Base-by-base conservation (phyloP, 2,888 invertebrate genomes). In the Apamea monoglypha region DNA sequence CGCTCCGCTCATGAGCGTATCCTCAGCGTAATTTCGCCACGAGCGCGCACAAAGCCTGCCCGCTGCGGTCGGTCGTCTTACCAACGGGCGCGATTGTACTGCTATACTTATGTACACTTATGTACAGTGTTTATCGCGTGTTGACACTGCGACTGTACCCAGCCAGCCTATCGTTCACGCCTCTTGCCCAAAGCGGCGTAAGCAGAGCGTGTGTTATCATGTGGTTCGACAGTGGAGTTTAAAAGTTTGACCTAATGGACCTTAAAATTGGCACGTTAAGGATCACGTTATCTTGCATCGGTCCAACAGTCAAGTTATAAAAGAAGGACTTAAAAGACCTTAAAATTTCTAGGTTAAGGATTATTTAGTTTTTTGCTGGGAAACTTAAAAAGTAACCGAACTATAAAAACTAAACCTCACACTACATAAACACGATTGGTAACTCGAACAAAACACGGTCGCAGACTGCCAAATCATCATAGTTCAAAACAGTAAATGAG, bases 41-140 rank as follows among this genome's bases (percentile, higher is more conserved):
- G 93, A 94, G 94, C 94, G 90, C 92, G 94, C 94, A 96, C 96
- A 96, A 96, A 96, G 96, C 96, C 95, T 93, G 95, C 94, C 94
- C 96, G 94, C 94, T 95, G 96, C 95, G 96, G 96, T 95, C 94
- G 94, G 94, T 92, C 96, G 96, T 96, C 96, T 96, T 96, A 95
- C 95, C 94, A 90, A 90, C 89, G 91, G 92, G 91, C 93, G 92
- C 94, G 95, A 94, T 94, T 94, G 95, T 94, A 93, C 93, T 83
- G 73, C 78, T 78, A 84, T 78, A 87, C 87, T 82, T 90, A 89
- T 90, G 83, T 87, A 88, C 82, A 92, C 89, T 88, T 91, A 90
- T 87, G 89, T 92, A 90, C 90, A 88, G 76, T 84, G 81, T 88
- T 88, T 87, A 86, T 89, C 89, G 86, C 84, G 87, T 81, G 89